A percentile compares a stretch with the other conserved stretches of the same genome.
These are phyloP conservation scores for Amorpha juglandis DNA, from an alignment of 2,888 invertebrate species.

Conservation along the genomic window DNA sequence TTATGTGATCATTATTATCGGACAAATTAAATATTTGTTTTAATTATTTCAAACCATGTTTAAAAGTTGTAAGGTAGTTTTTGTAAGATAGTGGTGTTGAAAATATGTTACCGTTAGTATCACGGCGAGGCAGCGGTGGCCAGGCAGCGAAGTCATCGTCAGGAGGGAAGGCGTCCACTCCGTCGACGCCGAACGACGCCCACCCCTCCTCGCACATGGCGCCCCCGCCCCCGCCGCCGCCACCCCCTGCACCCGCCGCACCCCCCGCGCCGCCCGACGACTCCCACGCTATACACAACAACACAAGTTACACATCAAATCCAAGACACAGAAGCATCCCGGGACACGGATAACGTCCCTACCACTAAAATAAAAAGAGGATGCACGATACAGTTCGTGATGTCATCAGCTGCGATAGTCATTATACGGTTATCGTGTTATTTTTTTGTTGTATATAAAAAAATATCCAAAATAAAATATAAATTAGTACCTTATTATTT, in stretches of 20 bases:
- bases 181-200: constrained; percentile 61
- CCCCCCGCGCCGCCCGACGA: constrained; percentile 33
- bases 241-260: constrained; percentile 36
- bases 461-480: too few species aligned
- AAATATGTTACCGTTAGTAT: background rate
- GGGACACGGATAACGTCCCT: constrained; percentile 44
- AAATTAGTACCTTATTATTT: too few species aligned
- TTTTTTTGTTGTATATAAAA: too few species aligned
- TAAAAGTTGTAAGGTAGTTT: too few species aligned
- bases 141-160: constrained; percentile 26
- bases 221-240: constrained; percentile 32
- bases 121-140: background rate
- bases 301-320: background rate
- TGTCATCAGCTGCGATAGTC: too few species aligned
- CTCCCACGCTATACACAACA: constrained; percentile 55
- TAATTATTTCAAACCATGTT: too few species aligned
- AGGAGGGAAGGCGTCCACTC: constrained; percentile 28
- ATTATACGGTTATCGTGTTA: too few species aligned
- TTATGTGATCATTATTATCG: too few species aligned
- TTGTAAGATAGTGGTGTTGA: too few species aligned
- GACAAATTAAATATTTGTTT: too few species aligned
- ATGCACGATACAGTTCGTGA: too few species aligned
- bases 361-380: constrained; percentile 1
- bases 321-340: constrained; percentile 59
- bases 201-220: constrained; percentile 55